Evolutionary conservation across 2,888 invertebrate genomes (phyloP).

Genomic region (Augiades crinisus): DNA sequence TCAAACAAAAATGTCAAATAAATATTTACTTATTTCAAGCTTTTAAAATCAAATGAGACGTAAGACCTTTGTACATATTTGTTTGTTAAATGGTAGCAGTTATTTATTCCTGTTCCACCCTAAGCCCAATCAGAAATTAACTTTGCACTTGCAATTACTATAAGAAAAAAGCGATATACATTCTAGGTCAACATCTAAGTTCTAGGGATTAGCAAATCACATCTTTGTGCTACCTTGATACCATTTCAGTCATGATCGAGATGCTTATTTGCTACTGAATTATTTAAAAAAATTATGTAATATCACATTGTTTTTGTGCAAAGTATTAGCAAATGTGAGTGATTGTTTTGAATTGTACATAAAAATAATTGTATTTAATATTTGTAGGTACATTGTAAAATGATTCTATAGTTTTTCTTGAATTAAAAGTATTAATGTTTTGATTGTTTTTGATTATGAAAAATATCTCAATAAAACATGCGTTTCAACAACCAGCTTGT

Average conservation of each 20-base stretch:
- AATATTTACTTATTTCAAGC: not conserved
- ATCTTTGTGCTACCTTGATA: not conserved
- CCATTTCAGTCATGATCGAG: no score
- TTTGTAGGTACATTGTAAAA: constrained; percentile 60
- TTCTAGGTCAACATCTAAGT: no score
- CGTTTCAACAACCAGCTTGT: no score
- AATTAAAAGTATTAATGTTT: constrained; percentile 67
- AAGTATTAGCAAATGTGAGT: constrained; percentile 37
- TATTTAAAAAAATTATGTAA: not conserved
- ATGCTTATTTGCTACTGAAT: no score
- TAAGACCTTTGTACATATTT: no score
- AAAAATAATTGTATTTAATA: constrained; percentile 43
- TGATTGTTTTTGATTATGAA: constrained; percentile 10
- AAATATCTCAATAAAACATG: no score
- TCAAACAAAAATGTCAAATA: not conserved
- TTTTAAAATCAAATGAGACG: constrained; percentile 1
- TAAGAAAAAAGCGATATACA: not conserved
- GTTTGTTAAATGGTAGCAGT: no score
- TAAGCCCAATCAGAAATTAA: no score
- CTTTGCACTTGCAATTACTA: not conserved
- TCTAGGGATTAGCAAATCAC: not conserved
- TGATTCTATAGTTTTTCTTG: constrained; percentile 63
- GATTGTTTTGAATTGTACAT: constrained; percentile 51
- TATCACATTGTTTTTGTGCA: constrained; percentile 20
- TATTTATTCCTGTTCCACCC: no score